Conservation (phyloP, 1,140 invertebrate species). For the Elysia chlorotica region DNA sequence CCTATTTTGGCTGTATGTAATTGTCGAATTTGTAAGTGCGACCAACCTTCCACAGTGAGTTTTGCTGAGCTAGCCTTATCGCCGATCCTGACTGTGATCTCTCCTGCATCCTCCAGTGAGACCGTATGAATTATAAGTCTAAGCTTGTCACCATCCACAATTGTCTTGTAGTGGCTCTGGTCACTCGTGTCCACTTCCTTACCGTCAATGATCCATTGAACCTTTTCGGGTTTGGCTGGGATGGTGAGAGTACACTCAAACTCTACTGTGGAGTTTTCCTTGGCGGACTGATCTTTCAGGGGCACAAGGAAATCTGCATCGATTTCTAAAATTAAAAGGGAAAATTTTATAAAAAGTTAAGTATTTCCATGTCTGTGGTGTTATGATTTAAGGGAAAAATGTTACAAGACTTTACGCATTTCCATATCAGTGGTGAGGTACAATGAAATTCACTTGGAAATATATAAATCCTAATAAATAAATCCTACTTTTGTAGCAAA, state of each 20-base stretch:
- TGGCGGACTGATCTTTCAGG: constrained; percentile 42
- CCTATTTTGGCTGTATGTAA: too few species aligned
- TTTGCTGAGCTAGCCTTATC: constrained; percentile 84
- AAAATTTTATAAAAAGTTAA: too few species aligned
- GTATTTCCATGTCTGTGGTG: too few species aligned
- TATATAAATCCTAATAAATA: too few species aligned
- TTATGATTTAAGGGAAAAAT: too few species aligned
- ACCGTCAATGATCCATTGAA: constrained; percentile 59
- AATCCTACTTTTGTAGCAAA: too few species aligned
- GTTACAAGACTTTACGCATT: too few species aligned
- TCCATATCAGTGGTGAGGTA: too few species aligned
- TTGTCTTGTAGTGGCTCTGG: constrained; percentile 68
- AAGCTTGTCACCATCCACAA: constrained; percentile 45
- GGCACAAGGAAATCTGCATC: constrained; percentile 39
- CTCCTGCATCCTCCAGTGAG: constrained; percentile 79
- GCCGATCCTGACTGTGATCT: constrained; percentile 79
- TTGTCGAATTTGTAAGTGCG: too few species aligned
- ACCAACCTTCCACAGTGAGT: constrained; percentile 76
- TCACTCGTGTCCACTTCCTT: constrained; percentile 52
- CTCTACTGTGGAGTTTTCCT: constrained; percentile 84
- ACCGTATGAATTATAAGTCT: constrained; percentile 64
- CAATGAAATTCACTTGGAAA: too few species aligned
- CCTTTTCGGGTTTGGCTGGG: constrained; percentile 66
- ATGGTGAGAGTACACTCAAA: constrained; percentile 94
- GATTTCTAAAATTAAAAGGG: constrained; percentile 34